These are phyloP conservation scores for Aleiodes leptofemur DNA, from an alignment of 2,888 invertebrate genomes.

Conservation along the genomic window DNA sequence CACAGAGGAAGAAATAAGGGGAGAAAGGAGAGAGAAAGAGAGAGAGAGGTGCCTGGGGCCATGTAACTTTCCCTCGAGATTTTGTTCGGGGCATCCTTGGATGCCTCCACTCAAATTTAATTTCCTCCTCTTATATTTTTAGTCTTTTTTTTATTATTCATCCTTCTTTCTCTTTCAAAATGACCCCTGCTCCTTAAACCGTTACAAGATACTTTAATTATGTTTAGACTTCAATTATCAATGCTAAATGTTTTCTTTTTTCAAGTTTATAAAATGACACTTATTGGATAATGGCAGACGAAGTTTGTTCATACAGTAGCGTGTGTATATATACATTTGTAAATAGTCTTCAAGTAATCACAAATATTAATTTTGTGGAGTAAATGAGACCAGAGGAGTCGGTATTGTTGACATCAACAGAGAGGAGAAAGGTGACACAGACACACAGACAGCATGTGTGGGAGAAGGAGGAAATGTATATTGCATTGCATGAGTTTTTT, in stretches of 20 bases:
- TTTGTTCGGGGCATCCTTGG: constrained; percentile 55
- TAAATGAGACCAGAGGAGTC: neutral
- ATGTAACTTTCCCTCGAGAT: constrained; percentile 67
- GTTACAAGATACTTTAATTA: constrained; percentile 44
- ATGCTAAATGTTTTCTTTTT: neutral
- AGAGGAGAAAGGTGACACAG: constrained; percentile 6
- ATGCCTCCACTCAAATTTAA: neutral
- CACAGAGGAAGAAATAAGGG: constrained; percentile 54
- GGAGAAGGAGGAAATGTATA: constrained; percentile 12
- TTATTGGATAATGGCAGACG: constrained; percentile 10
- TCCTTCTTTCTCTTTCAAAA: constrained; percentile 35
- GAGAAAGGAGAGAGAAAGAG: constrained; percentile 55
- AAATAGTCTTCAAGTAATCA: neutral
- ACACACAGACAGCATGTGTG: neutral
- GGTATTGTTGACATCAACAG: neutral
- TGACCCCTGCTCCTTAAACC: constrained; percentile 43
- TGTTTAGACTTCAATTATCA: neutral
- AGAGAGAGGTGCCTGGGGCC: constrained; percentile 59
- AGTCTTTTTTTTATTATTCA: constrained; percentile 22
- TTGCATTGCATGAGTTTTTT: constrained; percentile 18
- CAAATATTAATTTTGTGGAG: constrained; percentile 12
- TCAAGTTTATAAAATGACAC: neutral
- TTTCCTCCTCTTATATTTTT: neutral
- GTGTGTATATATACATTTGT: neutral
- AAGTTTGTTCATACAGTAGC: neutral